Evolutionary conservation across 2,888 invertebrate genomes (phyloP).

Genomic region (Epinotia ramella): DNA sequence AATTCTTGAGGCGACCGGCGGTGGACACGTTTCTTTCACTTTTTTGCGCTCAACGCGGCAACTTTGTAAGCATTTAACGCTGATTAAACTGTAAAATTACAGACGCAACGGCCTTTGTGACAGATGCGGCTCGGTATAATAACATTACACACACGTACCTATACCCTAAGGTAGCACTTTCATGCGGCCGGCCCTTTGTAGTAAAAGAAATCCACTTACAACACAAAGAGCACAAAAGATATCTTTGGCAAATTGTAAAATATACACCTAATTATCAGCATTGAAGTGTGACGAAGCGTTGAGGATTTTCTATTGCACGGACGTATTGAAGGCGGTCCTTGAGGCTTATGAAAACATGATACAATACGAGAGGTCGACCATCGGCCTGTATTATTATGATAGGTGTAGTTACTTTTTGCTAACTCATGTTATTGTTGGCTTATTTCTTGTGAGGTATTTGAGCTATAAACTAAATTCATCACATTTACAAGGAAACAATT

Average conservation of each 20-base stretch:
- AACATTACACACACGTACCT: slow-evolving; percentile 79
- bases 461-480: background rate
- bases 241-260: slow-evolving; percentile 84
- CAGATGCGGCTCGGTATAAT: slow-evolving; percentile 83
- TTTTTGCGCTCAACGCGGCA: slow-evolving; percentile 69
- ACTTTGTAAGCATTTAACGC: slow-evolving; percentile 82
- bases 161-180: slow-evolving; percentile 71
- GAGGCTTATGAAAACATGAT: slow-evolving; percentile 81
- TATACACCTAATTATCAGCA: slow-evolving; percentile 83
- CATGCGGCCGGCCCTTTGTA: slow-evolving; percentile 75
- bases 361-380: slow-evolving; percentile 64
- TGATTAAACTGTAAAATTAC: slow-evolving; percentile 86
- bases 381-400: slow-evolving; percentile 67
- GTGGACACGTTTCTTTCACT: slow-evolving; percentile 65
- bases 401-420: slow-evolving; percentile 60
- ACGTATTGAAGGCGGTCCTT: slow-evolving; percentile 72
- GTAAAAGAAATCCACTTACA: slow-evolving; percentile 78
- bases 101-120: slow-evolving; percentile 79
- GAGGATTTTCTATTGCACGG: slow-evolving; percentile 65
- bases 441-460: background rate
- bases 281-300: slow-evolving; percentile 75
- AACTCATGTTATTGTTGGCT: slow-evolving; percentile 40
- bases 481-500: too few species aligned
- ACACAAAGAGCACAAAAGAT: slow-evolving; percentile 75
- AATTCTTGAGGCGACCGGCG: slow-evolving; percentile 69